Conservation (phyloP, 2,797 vertebrate genomes). For the Nasua narica region DNA sequence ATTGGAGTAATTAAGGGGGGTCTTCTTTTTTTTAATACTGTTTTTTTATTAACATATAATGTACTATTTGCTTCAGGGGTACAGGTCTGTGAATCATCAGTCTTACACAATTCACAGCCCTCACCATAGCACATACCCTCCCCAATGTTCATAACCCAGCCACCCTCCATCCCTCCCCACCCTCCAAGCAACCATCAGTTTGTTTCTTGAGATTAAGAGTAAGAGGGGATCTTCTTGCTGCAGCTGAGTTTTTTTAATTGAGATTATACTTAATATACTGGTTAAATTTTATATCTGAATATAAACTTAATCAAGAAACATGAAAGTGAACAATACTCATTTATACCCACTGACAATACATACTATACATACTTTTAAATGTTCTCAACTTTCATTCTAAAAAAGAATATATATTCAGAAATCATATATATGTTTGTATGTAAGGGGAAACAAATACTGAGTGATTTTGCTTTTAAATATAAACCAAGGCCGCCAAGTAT, state of each 20-base stretch:
- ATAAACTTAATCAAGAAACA: conserved; percentile 12
- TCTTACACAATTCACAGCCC: too few species aligned
- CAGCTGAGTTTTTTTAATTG: conserved; percentile 4
- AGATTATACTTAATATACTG: not conserved
- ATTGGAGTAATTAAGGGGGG: not conserved
- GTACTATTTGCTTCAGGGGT: too few species aligned
- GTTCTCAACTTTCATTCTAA: not conserved
- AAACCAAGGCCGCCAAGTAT: not conserved
- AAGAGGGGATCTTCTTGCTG: not conserved
- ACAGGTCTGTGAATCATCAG: too few species aligned
- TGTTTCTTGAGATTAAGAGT: too few species aligned
- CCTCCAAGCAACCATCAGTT: too few species aligned
- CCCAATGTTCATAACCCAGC: too few species aligned
- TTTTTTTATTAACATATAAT: too few species aligned
- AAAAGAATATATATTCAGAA: not conserved
- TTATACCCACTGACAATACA: not conserved
- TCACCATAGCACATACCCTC: too few species aligned
- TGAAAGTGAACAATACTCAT: not conserved
- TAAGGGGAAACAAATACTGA: not conserved
- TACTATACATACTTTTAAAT: not conserved
- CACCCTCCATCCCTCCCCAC: too few species aligned
- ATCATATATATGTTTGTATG: not conserved
- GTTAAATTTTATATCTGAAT: conserved; percentile 17
- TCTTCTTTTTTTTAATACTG: not conserved
- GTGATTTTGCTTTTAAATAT: conserved; percentile 38